A percentile compares a stretch with the other conserved stretches of the same genome.
Conservation (phyloP, 53 echinoderm and acorn worm genomes). For the Zoroaster sp. region DNA sequence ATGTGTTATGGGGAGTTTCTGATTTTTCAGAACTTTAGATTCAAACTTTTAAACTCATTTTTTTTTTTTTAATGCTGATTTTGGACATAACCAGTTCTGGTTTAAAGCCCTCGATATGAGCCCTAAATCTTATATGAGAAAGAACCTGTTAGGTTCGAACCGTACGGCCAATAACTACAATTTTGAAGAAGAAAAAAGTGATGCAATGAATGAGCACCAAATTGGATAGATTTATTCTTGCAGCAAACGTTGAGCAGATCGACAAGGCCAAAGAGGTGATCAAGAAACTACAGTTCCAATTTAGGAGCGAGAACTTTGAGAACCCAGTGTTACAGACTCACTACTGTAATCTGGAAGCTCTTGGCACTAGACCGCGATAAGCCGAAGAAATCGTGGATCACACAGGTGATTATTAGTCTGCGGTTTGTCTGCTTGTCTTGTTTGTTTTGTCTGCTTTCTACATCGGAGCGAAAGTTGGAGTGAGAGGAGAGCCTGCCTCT, state of each 20-base stretch:
- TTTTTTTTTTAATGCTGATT: no score
- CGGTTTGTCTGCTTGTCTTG: not conserved
- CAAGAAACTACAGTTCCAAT: slow-evolving; percentile 89
- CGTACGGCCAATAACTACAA: no score
- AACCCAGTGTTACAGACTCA: slow-evolving; percentile 93
- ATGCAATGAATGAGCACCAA: no score
- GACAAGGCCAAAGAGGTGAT: slow-evolving; percentile 88
- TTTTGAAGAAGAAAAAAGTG: no score
- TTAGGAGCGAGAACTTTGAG: slow-evolving; percentile 87
- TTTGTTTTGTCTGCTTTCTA: not conserved
- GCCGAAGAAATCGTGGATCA: slow-evolving; percentile 80
- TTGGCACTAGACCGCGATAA: slow-evolving; percentile 84
- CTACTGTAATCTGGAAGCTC: slow-evolving; percentile 87
- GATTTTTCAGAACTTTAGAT: no score
- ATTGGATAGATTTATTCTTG: slow-evolving; percentile 16
- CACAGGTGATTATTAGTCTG: slow-evolving; percentile 64
- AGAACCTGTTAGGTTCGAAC: no score
- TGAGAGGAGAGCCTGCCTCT: not conserved
- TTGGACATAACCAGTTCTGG: no score
- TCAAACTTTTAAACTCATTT: no score
- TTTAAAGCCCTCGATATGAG: no score
- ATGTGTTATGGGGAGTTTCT: no score
- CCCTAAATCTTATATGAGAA: no score
- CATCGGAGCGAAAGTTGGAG: not conserved
- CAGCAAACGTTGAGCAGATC: slow-evolving; percentile 84